Percentiles rank a stretch among this genome's conserved stretches.
These are phyloP conservation scores for Leptoclinus maculatus DNA, from an alignment of 2,797 vertebrate species.

Conservation along the genomic window DNA sequence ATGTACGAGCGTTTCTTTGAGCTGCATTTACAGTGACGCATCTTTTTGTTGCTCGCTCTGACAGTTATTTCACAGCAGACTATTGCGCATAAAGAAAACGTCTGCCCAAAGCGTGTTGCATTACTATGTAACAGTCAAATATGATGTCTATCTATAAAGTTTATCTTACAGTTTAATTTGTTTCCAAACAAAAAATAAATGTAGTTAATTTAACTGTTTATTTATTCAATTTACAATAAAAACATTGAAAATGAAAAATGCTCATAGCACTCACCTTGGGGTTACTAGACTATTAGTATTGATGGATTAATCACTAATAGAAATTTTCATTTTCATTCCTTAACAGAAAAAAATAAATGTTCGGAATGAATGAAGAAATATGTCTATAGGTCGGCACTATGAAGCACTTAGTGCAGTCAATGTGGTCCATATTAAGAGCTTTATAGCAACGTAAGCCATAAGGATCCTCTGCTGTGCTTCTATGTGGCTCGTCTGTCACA, in stretches of 20 bases:
- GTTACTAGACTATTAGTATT: neutral
- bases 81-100: neutral
- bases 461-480: conserved; percentile 24
- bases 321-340: neutral
- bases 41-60: neutral
- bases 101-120: neutral
- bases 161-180: neutral
- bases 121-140: neutral
- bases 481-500: conserved; percentile 37
- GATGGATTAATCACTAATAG: neutral
- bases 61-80: neutral
- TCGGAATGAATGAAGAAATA: neutral
- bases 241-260: neutral
- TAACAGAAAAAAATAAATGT: neutral
- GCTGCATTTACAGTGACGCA: conserved; percentile 1
- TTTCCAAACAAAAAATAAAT: neutral
- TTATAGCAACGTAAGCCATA: conserved; percentile 41
- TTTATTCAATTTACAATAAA: neutral
- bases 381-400: conserved; percentile 7
- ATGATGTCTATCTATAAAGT: neutral
- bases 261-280: neutral
- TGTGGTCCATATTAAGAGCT: conserved; percentile 9
- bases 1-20: conserved; percentile 1
- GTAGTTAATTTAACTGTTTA: neutral
- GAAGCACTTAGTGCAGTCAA: conserved; percentile 4